These are phyloP conservation scores for Acrocephalus arundinaceus DNA, from an alignment of 2,113 vertebrate species.

Conservation along the genomic window DNA sequence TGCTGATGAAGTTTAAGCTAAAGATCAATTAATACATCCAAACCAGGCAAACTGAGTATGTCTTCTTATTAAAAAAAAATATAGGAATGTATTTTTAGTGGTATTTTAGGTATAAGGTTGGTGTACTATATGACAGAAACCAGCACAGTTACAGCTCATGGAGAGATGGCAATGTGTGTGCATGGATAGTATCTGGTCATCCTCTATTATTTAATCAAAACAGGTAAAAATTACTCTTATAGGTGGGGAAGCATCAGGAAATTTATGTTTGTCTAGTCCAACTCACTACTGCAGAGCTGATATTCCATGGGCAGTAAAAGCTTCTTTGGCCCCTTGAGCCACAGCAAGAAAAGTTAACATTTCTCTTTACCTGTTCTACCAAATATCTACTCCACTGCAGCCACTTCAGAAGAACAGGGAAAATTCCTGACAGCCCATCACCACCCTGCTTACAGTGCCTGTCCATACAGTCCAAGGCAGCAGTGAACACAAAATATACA, in stretches of 20 bases:
- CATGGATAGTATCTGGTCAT: rapidly evolving
- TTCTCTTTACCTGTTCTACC: neutral
- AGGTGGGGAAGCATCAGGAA: neutral
- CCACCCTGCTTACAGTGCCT: neutral
- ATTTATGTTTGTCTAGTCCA: neutral
- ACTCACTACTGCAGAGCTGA: neutral
- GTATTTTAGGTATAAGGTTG: neutral
- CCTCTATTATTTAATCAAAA: neutral
- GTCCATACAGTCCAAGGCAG: neutral
- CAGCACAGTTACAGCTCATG: neutral
- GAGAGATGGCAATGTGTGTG: neutral
- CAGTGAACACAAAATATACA: neutral
- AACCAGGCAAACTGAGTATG: neutral
- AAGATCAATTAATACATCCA: neutral
- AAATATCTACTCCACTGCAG: neutral
- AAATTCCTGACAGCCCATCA: neutral
- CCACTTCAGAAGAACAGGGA: neutral
- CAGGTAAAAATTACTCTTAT: neutral
- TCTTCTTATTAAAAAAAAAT: neutral
- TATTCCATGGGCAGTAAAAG: neutral
- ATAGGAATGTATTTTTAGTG: neutral
- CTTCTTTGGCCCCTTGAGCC: neutral
- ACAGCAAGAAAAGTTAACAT: neutral
- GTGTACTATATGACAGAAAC: neutral
- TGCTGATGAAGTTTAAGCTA: neutral